Conservation (phyloP, 1,140 invertebrate genomes). For the Cephus cinctus region DNA sequence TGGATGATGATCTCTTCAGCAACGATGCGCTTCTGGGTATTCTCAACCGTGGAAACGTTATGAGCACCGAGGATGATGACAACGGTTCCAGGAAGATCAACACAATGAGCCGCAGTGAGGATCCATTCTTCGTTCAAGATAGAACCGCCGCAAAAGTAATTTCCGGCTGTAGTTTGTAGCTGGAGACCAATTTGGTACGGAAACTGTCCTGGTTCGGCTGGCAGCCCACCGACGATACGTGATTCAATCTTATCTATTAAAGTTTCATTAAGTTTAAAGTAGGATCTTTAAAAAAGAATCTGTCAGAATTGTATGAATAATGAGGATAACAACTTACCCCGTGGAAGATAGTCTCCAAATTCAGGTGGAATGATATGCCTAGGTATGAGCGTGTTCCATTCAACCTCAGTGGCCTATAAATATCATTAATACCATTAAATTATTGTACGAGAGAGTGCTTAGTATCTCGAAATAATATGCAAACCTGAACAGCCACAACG, state of each 20-base stretch:
- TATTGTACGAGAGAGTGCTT: too few relatives aligned
- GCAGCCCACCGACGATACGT: conserved; percentile 41
- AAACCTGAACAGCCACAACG: background rate
- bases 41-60: conserved; percentile 1
- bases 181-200: conserved; percentile 56
- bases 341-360: too few relatives aligned
- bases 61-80: conserved; percentile 15
- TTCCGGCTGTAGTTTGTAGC: conserved; percentile 30
- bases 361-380: too few relatives aligned
- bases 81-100: conserved; percentile 19
- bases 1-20: conserved; percentile 6
- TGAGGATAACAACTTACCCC: too few relatives aligned
- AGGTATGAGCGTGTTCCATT: background rate
- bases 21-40: background rate
- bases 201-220: conserved; percentile 49
- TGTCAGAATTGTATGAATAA: too few relatives aligned
- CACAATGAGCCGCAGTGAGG: conserved; percentile 66
- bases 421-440: background rate
- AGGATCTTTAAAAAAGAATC: background rate
- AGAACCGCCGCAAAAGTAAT: conserved; percentile 60
- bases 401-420: background rate
- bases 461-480: too few relatives aligned
- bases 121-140: conserved; percentile 58
- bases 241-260: background rate
- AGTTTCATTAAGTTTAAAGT: too few relatives aligned